phyloP scores from a whole-genome alignment of 2,797 vertebrate species.

The Gastrophryne carolinensis region DNA sequence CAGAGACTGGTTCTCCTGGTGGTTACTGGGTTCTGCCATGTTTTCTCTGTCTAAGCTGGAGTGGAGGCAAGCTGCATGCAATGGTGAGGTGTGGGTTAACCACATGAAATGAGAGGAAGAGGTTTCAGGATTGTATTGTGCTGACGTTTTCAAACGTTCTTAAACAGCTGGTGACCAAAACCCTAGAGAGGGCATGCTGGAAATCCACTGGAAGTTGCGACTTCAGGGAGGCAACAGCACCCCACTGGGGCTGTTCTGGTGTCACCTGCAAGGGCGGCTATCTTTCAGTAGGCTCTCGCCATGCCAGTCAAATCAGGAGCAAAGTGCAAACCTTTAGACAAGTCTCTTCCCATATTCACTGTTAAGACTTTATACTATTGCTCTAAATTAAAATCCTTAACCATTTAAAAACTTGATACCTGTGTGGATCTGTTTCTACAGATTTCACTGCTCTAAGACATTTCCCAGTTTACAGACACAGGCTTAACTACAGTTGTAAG shows the following conservation, averaged over 20 bases:
- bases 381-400: no score
- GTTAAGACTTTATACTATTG: no score
- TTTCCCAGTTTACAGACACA: no score
- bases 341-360: no score
- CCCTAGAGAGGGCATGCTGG: constrained; percentile 3
- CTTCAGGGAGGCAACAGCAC: constrained; percentile 10
- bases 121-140: constrained; percentile 30
- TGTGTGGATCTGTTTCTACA: no score
- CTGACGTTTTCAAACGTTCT: constrained; percentile 4
- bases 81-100: constrained; percentile 1
- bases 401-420: no score
- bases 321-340: no score
- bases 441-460: no score
- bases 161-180: constrained; percentile 32
- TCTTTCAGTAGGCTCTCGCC: no score
- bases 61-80: neutral
- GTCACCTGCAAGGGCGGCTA: neutral
- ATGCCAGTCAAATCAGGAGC: no score
- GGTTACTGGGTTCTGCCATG: neutral
- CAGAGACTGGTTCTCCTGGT: neutral
- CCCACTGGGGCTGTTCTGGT: neutral
- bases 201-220: constrained; percentile 19
- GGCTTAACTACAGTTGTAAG: no score
- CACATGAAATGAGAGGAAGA: constrained; percentile 21
- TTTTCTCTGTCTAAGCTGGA: neutral